Evolutionary conservation across 2,797 vertebrate species (phyloP), one percentile per base, ranked within the genome.

Genomic region (Melanotaenia parkinsoni): DNA sequence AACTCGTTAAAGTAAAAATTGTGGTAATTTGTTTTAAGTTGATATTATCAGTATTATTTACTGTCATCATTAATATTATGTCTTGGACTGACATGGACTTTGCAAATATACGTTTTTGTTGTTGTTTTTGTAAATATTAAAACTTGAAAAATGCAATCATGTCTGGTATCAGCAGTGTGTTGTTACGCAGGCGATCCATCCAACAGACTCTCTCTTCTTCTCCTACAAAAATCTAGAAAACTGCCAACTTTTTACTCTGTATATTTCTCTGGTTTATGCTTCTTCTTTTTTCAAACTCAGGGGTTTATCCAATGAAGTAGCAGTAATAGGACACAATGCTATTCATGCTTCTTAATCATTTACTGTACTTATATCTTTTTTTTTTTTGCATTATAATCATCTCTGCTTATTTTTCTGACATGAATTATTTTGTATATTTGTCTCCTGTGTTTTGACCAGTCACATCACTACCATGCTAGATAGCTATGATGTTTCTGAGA

Each of bases 41-140:
- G 71, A 81, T 90, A 83, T 89, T 85, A 86, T 89, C 67, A 87
- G 85, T 91, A 85, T 88, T 87, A 85, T 85, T 45, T 73, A 61
- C 64, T 88, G 68, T 88, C 66, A 81, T 82, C 73, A 66, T 89
- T 82, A 68, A 77, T 88, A 77, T 80, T 84, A 84, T 88, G 86
- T 92, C 82, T 88, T 79, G 81, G 74, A 84, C 82, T 79, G 85
- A 82, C 84, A 84, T 59, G 74, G 84, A 79, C 81, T 32, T 90
- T 83, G 79, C 75, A 86, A 74, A 84, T 87, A 73, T 72, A 77
- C 67, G 72, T 81, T 76, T 81, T 80, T 86, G 82, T 74, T 73
- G 67, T 86, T 72, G 67, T 83, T 92, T 45, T 91, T 93, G 91
- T 94, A 93, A 93, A 94, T 94, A 93, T 91, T 84, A 86, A 88